Base-by-base conservation (phyloP, 2,113 vertebrate genomes). In the Ia io region DNA sequence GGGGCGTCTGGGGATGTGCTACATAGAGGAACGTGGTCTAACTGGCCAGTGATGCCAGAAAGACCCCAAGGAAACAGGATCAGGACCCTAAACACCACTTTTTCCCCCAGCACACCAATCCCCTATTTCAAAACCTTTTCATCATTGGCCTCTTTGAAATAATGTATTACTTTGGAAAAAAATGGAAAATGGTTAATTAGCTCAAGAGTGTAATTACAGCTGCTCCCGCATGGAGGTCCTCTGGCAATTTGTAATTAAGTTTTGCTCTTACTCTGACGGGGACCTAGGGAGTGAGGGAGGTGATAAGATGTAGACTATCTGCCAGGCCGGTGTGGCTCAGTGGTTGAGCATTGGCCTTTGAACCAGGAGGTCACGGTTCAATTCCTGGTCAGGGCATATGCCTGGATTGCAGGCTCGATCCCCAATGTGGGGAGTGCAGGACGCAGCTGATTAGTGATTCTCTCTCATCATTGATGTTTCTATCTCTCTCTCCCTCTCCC, bases 91-190 rank as follows among this genome's bases (percentile, higher is more conserved):
- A 7, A 63, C 12, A 53, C 28, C 53, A 9, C 40, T 51, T 3
- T 61, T 40, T 18, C n/a, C 35, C 6, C 11, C 32, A 44, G 18
- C 18, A 44, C 25, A 51, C 5, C n/a, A 40, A 37, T 1, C 0
- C 32, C 35, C 11, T 25, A 18, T 61, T 84, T 70, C 30, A 44
- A 90, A 87, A 53, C n/a, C 8, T 83, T 86, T 35, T 35, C 83
- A 74, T 79, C 63, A 61, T 9, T 30, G 40, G 53, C 69, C 56
- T 95, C 14, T 86, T 78, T n/a, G 47, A 90, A 92, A 74, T 63
- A 76, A 40, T 74, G 56, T 16, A 32, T 76, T 69, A 28, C 56
- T 69, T 53, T 6, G 37, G 4, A 51, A 51, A 17, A 67, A 67
- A 22, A 23, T 32, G 85, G 44, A 74, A 82, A 80, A 65, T 11